Conservation (phyloP, 1,140 invertebrate genomes). For the Lordiphosa mommai region DNA sequence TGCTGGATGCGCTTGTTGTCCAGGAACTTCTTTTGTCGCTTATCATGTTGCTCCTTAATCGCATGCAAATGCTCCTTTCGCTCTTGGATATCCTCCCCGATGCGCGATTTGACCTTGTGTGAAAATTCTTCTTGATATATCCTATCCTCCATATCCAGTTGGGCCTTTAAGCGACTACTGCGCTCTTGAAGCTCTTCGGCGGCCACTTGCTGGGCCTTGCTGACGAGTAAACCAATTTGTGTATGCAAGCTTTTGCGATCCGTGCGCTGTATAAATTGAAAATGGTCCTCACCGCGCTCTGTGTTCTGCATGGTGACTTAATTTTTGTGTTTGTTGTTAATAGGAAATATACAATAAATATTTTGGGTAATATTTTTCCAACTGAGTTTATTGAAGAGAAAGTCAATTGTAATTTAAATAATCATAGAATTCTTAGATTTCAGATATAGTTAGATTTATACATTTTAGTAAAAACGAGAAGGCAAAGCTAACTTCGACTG, state of each 20-base stretch:
- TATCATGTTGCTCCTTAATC: conserved; percentile 45
- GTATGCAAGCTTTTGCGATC: conserved; percentile 62
- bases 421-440: too few species aligned
- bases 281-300: conserved; percentile 46
- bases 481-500: too few species aligned
- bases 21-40: conserved; percentile 42
- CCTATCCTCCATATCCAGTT: conserved; percentile 63
- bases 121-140: conserved; percentile 64
- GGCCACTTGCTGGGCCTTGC: conserved; percentile 40
- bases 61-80: conserved; percentile 53
- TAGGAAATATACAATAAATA: too few species aligned
- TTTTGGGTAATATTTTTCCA: too few species aligned
- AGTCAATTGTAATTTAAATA: too few species aligned
- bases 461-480: too few species aligned
- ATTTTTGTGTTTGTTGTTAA: not conserved
- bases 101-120: conserved; percentile 56
- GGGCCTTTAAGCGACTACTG: conserved; percentile 27
- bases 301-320: conserved; percentile 36
- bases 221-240: conserved; percentile 61
- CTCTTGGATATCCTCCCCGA: conserved; percentile 55
- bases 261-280: conserved; percentile 52
- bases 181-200: conserved; percentile 47
- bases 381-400: too few species aligned
- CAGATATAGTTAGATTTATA: too few species aligned
- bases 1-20: conserved; percentile 55